Evolutionary conservation across 2,888 invertebrate genomes (phyloP).

Genomic region (Epistrophe eligans): DNA sequence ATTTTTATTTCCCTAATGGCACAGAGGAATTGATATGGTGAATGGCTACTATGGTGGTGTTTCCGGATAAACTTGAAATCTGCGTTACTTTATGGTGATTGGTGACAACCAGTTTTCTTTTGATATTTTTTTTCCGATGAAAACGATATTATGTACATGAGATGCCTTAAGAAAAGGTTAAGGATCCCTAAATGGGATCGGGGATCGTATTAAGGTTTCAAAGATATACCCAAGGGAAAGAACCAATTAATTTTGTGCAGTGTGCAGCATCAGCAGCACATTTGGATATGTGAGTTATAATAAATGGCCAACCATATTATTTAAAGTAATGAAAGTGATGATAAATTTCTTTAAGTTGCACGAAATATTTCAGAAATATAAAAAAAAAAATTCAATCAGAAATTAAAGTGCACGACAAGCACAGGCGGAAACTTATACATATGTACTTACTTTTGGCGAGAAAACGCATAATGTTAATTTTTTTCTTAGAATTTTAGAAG

Average conservation of each 20-base stretch:
- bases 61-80: conserved; percentile 73
- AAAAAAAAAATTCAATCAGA: too few species aligned
- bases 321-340: not conserved
- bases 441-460: too few species aligned
- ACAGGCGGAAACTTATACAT: too few species aligned
- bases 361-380: not conserved
- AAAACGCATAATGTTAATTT: too few species aligned
- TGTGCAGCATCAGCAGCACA: not conserved
- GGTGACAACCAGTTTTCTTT: conserved; percentile 52
- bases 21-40: conserved; percentile 50
- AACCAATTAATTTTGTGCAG: not conserved
- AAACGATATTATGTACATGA: not conserved
- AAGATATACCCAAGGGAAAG: not conserved
- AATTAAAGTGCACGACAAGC: too few species aligned
- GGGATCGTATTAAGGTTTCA: conserved; percentile 18
- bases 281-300: not conserved
- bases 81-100: conserved; percentile 43
- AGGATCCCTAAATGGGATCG: conserved; percentile 50
- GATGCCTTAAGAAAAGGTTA: conserved; percentile 47
- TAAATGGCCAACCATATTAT: not conserved
- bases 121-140: not conserved
- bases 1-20: conserved; percentile 74
- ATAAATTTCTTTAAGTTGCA: not conserved
- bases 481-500: too few species aligned
- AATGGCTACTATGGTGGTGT: conserved; percentile 42